phyloP scores from a whole-genome alignment of 2,113 vertebrate species.

The Echinops telfairi region DNA sequence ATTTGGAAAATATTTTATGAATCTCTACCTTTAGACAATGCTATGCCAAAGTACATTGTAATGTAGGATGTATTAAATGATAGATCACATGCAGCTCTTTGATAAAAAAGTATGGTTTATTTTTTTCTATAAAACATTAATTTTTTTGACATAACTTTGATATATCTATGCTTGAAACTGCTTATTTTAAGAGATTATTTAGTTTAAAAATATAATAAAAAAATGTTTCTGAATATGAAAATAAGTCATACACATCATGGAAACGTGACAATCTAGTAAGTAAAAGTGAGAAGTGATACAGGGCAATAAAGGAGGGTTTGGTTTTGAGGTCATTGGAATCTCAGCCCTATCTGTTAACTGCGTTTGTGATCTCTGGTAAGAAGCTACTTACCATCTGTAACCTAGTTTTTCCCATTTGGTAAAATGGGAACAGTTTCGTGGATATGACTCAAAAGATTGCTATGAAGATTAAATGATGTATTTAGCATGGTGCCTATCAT shows the following conservation, averaged over 20 bases:
- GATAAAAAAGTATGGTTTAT: slow-evolving; percentile 32
- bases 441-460: background rate
- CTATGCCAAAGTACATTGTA: background rate
- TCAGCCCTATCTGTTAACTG: background rate
- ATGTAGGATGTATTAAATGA: background rate
- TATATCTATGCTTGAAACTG: background rate
- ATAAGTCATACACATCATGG: background rate
- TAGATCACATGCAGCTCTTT: slow-evolving; percentile 4
- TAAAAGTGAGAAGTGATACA: background rate
- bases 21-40: background rate
- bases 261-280: slow-evolving; percentile 53
- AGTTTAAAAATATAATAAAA: slow-evolving; percentile 32
- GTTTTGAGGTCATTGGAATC: slow-evolving; percentile 21
- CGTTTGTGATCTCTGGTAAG: background rate
- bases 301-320: background rate
- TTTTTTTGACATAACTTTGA: slow-evolving; percentile 3
- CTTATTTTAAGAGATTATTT: slow-evolving; percentile 11
- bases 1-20: slow-evolving; percentile 42
- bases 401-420: background rate
- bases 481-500: background rate
- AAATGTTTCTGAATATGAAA: slow-evolving; percentile 18
- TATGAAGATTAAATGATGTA: background rate
- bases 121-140: background rate
- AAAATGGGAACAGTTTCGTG: background rate
- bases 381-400: background rate